phyloP scores from a whole-genome alignment of 2,888 invertebrate genomes.

The Oasisia sp. region DNA sequence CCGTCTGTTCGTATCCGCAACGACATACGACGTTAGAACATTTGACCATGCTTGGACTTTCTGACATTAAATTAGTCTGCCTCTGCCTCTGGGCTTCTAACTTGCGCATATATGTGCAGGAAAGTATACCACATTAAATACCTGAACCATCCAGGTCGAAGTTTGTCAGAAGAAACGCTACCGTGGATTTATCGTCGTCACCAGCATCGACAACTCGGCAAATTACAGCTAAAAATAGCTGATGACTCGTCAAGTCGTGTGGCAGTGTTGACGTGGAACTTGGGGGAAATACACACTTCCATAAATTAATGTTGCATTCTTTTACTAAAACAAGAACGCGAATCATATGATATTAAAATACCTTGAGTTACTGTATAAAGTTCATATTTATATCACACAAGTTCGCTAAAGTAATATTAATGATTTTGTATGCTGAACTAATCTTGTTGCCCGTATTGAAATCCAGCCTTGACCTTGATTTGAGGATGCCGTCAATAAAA shows the following conservation, averaged over 20 bases:
- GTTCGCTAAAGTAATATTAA: not conserved
- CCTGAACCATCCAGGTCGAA: conserved; percentile 10
- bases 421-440: not conserved
- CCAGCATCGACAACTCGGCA: not conserved
- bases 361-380: not conserved
- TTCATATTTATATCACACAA: not conserved
- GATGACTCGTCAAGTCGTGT: conserved; percentile 3
- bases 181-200: not conserved
- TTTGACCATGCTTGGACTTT: not conserved
- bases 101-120: not conserved
- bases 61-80: too few relatives aligned
- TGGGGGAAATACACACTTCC: not conserved
- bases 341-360: not conserved
- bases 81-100: not conserved
- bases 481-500: not conserved
- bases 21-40: not conserved
- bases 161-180: not conserved
- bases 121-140: not conserved
- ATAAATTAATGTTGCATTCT: not conserved
- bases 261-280: conserved; percentile 17
- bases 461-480: not conserved
- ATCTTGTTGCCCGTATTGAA: not conserved
- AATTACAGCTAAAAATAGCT: not conserved
- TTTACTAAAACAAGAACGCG: not conserved
- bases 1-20: not conserved